Conservation (phyloP, 2,113 vertebrate genomes). For the Nesoenas mayeri region DNA sequence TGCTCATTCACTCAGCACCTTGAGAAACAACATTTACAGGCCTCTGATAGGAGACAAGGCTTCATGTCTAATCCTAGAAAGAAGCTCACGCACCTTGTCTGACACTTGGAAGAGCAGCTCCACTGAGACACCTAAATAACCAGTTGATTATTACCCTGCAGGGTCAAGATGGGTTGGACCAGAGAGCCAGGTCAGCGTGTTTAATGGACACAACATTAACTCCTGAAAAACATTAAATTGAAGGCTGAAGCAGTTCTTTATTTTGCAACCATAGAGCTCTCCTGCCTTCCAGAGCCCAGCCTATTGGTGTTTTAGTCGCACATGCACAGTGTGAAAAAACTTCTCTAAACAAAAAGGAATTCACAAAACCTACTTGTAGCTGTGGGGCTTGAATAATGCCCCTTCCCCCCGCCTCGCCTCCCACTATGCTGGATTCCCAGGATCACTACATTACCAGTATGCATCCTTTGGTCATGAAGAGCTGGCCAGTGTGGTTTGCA, state of each 20-base stretch:
- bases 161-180: background rate
- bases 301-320: background rate
- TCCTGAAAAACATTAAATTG: background rate
- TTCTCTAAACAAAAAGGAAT: background rate
- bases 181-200: background rate
- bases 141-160: background rate
- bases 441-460: background rate
- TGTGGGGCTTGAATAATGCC: background rate
- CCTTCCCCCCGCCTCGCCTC: too few relatives aligned
- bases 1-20: background rate
- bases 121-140: background rate
- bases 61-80: background rate
- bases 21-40: background rate
- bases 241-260: slow-evolving; percentile 15
- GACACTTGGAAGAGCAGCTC: background rate
- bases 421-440: background rate
- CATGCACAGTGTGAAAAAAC: background rate
- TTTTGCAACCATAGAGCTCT: background rate
- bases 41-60: background rate
- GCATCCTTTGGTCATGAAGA: background rate
- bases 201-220: background rate
- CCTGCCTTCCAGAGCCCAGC: background rate
- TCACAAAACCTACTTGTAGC: background rate
- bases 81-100: background rate
- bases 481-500: background rate